Base-by-base conservation (phyloP, 2,888 invertebrate species). In the Amblyteles armatorius region DNA sequence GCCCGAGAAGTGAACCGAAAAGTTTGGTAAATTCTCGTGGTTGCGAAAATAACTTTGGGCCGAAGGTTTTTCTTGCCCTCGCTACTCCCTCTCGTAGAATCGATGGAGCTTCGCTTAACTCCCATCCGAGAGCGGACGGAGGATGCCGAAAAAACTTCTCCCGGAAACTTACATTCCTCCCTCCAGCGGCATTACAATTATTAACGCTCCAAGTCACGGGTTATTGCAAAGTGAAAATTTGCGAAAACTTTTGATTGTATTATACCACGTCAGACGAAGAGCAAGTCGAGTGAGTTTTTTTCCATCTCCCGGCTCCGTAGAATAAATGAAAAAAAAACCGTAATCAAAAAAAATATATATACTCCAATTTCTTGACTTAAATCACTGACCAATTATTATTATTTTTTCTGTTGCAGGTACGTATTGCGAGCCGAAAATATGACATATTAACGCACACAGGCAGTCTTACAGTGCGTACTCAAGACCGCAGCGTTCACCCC, bases 401-500 rank as follows among this genome's bases (percentile, higher is more conserved):
- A 40, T 78, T 87, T 80, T 90, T 88, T 90, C 84, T 91, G 92
- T 92, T 92, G 29, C 92, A 92, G 92, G 92, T 92, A 92, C 90
- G 92, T 92, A 91, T 48, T 48, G 36, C 16, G 40, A 69, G 55
- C 29, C 48, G 22, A 72, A 77, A 84, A 68, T 67, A 52, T 26
- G 29, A 57, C 19, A 50, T 68, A 73, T 67, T 33, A 52, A 52
- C 22, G 57, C 50, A 60, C 33, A 60, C 29, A 57, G 16, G 36
- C 71, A 36, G 73, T 19, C 67, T 11, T 26, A 11, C 26, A 26
- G 57, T 13, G 44, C 26, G 57, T 69, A 44, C 65, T 44, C 65
- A 55, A 77, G 48, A 74, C 29, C 33, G 2, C 48, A 50, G 19
- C n/a, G 19, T 50, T 50, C 11, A n/a, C 26, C 19, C 11, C 29